phyloP scores from a whole-genome alignment of 2,797 vertebrate genomes.

The Clarias platycephalus region DNA sequence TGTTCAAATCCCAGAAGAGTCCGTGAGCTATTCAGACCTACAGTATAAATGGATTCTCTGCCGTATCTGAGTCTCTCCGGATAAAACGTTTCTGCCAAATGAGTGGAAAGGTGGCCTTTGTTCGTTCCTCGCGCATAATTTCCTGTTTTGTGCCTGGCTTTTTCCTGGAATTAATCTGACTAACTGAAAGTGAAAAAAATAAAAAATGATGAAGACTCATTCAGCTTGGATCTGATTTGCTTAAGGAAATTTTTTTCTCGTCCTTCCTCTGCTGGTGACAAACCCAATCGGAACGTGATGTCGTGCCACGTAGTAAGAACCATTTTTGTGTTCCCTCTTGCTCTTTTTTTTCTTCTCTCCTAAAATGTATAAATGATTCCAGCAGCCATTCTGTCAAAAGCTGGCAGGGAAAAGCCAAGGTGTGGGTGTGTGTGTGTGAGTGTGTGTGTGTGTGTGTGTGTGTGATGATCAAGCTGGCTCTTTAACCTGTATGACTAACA shows the following conservation, averaged over 20 bases:
- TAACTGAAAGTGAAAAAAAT: neutral
- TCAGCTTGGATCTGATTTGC: slow-evolving; percentile 22
- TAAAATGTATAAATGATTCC: slow-evolving; percentile 66
- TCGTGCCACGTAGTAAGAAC: slow-evolving; percentile 6
- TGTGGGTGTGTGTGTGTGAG: slow-evolving; percentile 54
- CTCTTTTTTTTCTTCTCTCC: slow-evolving; percentile 13
- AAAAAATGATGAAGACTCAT: neutral
- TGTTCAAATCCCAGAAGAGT: slow-evolving; percentile 1
- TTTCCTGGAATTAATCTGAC: slow-evolving; percentile 37
- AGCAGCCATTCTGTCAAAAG: slow-evolving; percentile 70
- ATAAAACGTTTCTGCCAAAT: slow-evolving; percentile 7
- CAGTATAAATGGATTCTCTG: neutral
- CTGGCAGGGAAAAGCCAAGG: slow-evolving; percentile 35
- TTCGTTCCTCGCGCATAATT: slow-evolving; percentile 17
- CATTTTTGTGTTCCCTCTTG: neutral
- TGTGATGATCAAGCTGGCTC: slow-evolving; percentile 53
- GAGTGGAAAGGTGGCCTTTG: slow-evolving; percentile 26
- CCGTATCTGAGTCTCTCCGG: slow-evolving; percentile 1
- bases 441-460: slow-evolving; percentile 59
- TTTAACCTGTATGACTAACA: slow-evolving; percentile 44
- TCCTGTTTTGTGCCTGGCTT: slow-evolving; percentile 30
- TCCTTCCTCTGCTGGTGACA: slow-evolving; percentile 4
- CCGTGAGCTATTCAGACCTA: no score
- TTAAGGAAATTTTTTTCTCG: neutral
- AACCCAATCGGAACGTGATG: neutral